A percentile compares a stretch with the other conserved stretches of the same genome.
Conservation (phyloP, 2,888 invertebrate species). For the Xanthorhoe spadicearia region DNA sequence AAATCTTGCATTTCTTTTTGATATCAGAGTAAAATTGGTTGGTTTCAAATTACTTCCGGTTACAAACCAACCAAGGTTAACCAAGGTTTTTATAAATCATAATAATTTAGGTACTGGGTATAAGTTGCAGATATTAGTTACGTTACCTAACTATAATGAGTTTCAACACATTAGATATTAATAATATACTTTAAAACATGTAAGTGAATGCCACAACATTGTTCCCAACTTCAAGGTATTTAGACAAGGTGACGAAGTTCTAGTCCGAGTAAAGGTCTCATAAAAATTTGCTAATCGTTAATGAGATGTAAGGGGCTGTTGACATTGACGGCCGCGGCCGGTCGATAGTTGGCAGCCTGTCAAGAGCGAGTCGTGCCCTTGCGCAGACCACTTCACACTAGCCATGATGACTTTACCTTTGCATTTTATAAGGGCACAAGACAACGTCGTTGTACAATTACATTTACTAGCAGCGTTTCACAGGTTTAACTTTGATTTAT, state of each 20-base stretch:
- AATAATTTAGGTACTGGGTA: too few relatives aligned
- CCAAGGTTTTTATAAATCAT: neutral
- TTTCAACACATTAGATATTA: too few relatives aligned
- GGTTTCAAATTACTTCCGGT: neutral
- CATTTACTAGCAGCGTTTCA: too few relatives aligned
- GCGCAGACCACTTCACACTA: slow-evolving; percentile 45
- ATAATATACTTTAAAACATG: too few relatives aligned
- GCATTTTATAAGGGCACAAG: slow-evolving; percentile 17
- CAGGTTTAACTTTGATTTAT: too few relatives aligned
- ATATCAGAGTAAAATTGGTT: neutral
- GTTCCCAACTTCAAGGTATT: neutral
- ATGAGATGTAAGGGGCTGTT: slow-evolving; percentile 62
- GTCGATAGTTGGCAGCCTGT: slow-evolving; percentile 76
- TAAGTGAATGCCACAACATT: too few relatives aligned
- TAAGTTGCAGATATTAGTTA: too few relatives aligned
- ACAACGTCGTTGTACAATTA: too few relatives aligned
- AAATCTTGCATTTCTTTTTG: neutral
- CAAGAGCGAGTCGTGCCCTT: slow-evolving; percentile 70
- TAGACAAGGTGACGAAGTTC: slow-evolving; percentile 13
- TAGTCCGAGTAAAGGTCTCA: slow-evolving; percentile 10
- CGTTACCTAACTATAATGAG: too few relatives aligned
- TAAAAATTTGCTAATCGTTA: slow-evolving; percentile 48
- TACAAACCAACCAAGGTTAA: too few relatives aligned
- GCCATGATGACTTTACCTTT: slow-evolving; percentile 31
- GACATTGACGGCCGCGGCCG: slow-evolving; percentile 70